These are phyloP conservation scores for Trichonephila inaurata DNA, from an alignment of 1,140 invertebrate species.

Conservation along the genomic window DNA sequence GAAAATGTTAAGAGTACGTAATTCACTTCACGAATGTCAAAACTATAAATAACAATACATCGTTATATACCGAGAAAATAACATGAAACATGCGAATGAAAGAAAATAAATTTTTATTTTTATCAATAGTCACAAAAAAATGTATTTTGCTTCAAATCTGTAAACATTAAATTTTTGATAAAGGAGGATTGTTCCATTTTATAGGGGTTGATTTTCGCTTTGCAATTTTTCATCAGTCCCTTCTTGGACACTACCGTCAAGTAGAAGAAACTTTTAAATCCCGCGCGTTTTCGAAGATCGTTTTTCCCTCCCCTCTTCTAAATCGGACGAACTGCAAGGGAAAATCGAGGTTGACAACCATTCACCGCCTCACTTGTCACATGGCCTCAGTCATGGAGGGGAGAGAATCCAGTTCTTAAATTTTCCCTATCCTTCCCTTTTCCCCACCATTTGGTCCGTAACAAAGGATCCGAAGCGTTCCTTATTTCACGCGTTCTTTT, in stretches of 20 bases:
- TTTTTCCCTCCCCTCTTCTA: background rate
- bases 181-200: no score
- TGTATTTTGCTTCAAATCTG: no score
- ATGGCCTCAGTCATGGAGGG: slow-evolving; percentile 20
- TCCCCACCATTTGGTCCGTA: slow-evolving; percentile 59
- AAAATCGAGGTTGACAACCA: slow-evolving; percentile 71
- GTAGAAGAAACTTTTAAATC: slow-evolving; percentile 65
- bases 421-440: slow-evolving; percentile 66
- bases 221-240: slow-evolving; percentile 41
- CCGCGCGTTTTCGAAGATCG: slow-evolving; percentile 41
- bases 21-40: no score
- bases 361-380: slow-evolving; percentile 73
- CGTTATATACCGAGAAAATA: no score
- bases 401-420: slow-evolving; percentile 51
- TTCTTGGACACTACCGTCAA: background rate
- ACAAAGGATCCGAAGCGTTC: slow-evolving; percentile 61
- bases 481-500: slow-evolving; percentile 20
- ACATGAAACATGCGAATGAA: no score
- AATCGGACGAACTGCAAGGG: slow-evolving; percentile 50
- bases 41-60: no score
- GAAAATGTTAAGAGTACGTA: no score
- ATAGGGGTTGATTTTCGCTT: background rate
- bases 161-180: no score
- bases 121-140: no score
- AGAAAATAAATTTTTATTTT: no score